Conservation (phyloP, 2,113 vertebrate genomes). For the Pedionomus torquatus region DNA sequence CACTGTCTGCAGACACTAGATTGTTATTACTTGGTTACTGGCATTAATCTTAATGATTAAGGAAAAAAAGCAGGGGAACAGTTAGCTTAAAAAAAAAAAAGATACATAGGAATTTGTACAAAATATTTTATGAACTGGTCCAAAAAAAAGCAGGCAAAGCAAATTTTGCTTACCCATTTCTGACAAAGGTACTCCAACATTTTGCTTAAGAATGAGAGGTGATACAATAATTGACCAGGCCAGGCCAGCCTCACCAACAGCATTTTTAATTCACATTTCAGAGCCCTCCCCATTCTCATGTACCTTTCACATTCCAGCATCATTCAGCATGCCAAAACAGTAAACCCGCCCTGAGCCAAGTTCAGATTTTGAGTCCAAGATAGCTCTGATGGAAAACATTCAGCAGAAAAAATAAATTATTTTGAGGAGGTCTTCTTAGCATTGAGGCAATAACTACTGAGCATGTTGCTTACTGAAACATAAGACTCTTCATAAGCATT, state of each 20-base stretch:
- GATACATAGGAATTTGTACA: neutral
- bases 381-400: neutral
- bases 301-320: neutral
- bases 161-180: neutral
- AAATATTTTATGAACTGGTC: neutral
- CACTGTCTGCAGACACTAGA: neutral
- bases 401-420: neutral
- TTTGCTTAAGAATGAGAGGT: neutral
- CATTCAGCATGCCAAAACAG: neutral
- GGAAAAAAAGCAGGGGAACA: neutral
- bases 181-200: neutral
- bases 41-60: neutral
- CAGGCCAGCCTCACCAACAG: neutral
- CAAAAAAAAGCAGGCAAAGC: neutral
- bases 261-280: constrained; percentile 5
- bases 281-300: neutral
- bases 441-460: neutral
- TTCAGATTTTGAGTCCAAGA: neutral
- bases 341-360: neutral
- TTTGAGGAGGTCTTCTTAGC: neutral
- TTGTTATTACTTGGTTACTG: neutral
- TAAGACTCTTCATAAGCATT: neutral
- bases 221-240: neutral
- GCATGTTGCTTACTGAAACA: neutral
- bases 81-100: neutral